A percentile compares a stretch with the other conserved stretches of the same genome.
These are phyloP conservation scores for Macrobrachium nipponense DNA, from an alignment of 1,140 invertebrate genomes.

Conservation along the genomic window DNA sequence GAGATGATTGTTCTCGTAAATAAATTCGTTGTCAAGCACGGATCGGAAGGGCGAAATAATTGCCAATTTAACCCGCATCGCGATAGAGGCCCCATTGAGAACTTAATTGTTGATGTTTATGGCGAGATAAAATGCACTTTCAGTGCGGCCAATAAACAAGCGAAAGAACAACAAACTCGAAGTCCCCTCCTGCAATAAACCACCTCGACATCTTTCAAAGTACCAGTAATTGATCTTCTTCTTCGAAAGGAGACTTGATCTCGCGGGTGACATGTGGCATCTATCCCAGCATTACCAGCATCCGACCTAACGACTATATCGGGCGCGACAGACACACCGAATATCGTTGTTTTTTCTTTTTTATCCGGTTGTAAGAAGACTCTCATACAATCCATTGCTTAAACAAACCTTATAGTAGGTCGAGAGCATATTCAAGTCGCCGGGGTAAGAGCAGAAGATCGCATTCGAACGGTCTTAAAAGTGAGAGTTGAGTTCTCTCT, in stretches of 20 bases:
- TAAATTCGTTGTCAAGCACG: conserved; percentile 8
- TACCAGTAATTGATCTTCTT: conserved; percentile 42
- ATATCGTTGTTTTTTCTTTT: no score
- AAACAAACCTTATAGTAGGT: no score
- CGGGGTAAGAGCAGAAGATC: not conserved
- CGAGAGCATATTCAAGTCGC: not conserved
- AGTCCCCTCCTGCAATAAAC: conserved; percentile 9
- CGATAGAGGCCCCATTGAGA: not conserved
- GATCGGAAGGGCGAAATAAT: not conserved
- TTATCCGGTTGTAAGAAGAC: no score
- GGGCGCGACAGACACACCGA: no score
- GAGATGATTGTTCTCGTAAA: conserved; percentile 30
- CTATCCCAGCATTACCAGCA: conserved; percentile 2
- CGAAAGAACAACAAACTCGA: not conserved
- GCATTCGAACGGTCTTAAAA: not conserved
- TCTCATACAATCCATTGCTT: no score
- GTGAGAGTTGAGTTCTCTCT: not conserved
- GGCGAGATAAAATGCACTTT: conserved; percentile 11
- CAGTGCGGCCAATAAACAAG: no score
- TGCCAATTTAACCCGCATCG: not conserved
- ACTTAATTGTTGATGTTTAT: conserved; percentile 3
- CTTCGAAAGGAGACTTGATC: not conserved
- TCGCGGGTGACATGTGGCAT: conserved; percentile 25
- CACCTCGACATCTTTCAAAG: conserved; percentile 24
- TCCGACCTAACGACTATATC: not conserved